Conservation (phyloP, 2,113 vertebrate species). For the Trinectes maculatus region DNA sequence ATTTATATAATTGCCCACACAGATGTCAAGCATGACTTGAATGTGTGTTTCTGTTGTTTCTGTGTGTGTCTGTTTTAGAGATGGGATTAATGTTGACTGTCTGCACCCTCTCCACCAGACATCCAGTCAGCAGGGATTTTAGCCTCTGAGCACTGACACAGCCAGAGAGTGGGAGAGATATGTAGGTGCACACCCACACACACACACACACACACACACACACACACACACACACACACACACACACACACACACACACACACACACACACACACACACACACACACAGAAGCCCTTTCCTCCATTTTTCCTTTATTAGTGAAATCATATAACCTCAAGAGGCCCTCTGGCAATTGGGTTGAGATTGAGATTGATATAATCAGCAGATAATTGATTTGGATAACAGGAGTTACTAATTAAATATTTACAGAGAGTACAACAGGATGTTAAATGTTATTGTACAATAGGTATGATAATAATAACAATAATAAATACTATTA, state of each 20-base stretch:
- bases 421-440: not conserved
- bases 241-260: not conserved
- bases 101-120: constrained; percentile 74
- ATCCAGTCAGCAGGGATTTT: constrained; percentile 77
- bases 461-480: not conserved
- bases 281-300: constrained; percentile 28
- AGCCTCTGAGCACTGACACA: constrained; percentile 59
- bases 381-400: constrained; percentile 6
- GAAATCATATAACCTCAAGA: not conserved
- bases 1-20: constrained; percentile 24
- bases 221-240: not conserved
- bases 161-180: constrained; percentile 15
- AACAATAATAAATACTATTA: too few relatives aligned
- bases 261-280: not conserved
- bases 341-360: not conserved
- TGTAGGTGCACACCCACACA: not conserved
- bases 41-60: constrained; percentile 31
- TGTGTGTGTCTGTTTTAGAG: constrained; percentile 52
- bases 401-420: not conserved
- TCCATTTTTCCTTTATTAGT: constrained; percentile 18
- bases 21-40: constrained; percentile 39
- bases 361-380: not conserved
- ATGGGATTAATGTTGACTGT: constrained; percentile 74
- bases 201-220: not conserved
- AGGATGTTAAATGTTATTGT: not conserved